phyloP scores from a whole-genome alignment of 2,888 invertebrate genomes.

The Xylota sylvarum region DNA sequence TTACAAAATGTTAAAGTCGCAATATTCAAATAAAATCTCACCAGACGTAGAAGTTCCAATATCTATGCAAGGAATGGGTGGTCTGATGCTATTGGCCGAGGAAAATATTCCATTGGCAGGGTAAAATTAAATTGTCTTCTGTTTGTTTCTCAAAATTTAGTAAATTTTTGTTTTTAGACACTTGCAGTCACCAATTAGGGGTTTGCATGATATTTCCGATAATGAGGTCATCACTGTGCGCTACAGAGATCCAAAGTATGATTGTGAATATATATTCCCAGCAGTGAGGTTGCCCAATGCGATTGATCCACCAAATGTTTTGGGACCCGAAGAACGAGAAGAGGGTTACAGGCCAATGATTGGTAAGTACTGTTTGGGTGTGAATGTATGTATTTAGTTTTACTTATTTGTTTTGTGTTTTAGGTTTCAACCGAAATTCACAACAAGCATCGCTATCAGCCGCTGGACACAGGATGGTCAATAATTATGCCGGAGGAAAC shows the following conservation, averaged over 20 bases:
- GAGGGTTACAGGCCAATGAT: slow-evolving; percentile 91
- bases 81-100: slow-evolving; percentile 90
- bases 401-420: slow-evolving; percentile 49
- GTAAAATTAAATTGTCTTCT: slow-evolving; percentile 83
- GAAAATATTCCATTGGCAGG: slow-evolving; percentile 89
- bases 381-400: background rate
- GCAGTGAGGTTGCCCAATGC: slow-evolving; percentile 89
- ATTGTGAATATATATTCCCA: slow-evolving; percentile 91
- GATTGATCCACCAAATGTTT: slow-evolving; percentile 89
- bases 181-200: slow-evolving; percentile 90
- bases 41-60: slow-evolving; percentile 86
- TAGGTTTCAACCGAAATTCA: slow-evolving; percentile 88
- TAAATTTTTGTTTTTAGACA: slow-evolving; percentile 82
- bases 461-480: slow-evolving; percentile 91
- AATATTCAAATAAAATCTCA: slow-evolving; percentile 88
- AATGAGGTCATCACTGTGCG: slow-evolving; percentile 89
- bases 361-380: slow-evolving; percentile 85
- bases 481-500: slow-evolving; percentile 85
- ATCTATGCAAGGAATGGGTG: slow-evolving; percentile 93
- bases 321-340: slow-evolving; percentile 91
- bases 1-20: slow-evolving; percentile 89
- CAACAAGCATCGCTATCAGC: slow-evolving; percentile 88
- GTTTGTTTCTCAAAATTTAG: background rate
- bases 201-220: slow-evolving; percentile 87
- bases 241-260: slow-evolving; percentile 92